phyloP scores from a whole-genome alignment of 2,888 invertebrate genomes.

The Heliothis peltigera region DNA sequence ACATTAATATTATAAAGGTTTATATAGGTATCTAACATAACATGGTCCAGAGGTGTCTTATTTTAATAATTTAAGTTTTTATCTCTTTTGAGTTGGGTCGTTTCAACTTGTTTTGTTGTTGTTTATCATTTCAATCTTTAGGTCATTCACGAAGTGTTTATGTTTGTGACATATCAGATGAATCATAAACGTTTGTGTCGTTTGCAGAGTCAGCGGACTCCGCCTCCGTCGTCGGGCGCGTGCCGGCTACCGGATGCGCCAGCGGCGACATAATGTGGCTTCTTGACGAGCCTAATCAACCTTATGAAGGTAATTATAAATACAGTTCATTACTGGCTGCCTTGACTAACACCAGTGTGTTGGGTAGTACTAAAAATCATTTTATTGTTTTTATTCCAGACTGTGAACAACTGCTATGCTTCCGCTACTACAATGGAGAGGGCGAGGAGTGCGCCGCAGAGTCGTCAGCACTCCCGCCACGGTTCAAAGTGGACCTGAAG shows the following conservation, averaged over 20 bases:
- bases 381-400: constrained; percentile 84
- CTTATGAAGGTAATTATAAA: constrained; percentile 89
- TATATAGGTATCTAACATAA: constrained; percentile 41
- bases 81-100: constrained; percentile 15
- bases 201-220: constrained; percentile 80
- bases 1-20: constrained; percentile 45
- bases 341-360: constrained; percentile 1
- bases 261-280: constrained; percentile 92
- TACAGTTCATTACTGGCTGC: constrained; percentile 25
- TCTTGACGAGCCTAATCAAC: constrained; percentile 91
- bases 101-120: constrained; percentile 11
- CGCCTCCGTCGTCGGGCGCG: constrained; percentile 84
- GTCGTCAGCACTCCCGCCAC: constrained; percentile 85
- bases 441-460: constrained; percentile 91
- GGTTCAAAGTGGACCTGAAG: constrained; percentile 90
- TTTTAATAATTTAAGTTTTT: constrained; percentile 34
- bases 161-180: constrained; percentile 13
- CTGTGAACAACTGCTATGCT: constrained; percentile 92
- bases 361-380: background rate
- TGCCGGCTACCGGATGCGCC: constrained; percentile 89
- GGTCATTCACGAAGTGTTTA: constrained; percentile 17
- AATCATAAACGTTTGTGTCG: constrained; percentile 57
- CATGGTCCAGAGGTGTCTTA: constrained; percentile 48
- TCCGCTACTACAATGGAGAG: constrained; percentile 92
- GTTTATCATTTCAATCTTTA: constrained; percentile 19